Conservation (phyloP, 2,797 vertebrate genomes). For the Acanthopagrus latus region DNA sequence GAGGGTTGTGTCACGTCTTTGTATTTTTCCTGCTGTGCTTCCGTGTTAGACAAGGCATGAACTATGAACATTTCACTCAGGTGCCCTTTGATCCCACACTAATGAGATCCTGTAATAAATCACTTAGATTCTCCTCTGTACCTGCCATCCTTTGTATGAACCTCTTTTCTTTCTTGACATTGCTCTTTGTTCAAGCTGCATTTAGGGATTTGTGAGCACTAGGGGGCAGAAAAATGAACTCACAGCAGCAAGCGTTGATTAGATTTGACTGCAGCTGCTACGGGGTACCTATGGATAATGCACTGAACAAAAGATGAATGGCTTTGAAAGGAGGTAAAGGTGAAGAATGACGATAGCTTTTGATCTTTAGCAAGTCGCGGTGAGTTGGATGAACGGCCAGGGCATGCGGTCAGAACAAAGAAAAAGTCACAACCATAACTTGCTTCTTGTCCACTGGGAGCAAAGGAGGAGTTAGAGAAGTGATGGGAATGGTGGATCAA, state of each 20-base stretch:
- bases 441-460: not conserved
- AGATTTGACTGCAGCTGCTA: not conserved
- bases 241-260: not conserved
- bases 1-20: slow-evolving; percentile 10
- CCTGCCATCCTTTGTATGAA: slow-evolving; percentile 7
- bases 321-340: too few species aligned
- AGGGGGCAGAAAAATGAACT: not conserved
- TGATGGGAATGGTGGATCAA: too few species aligned
- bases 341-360: not conserved
- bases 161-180: slow-evolving; percentile 1
- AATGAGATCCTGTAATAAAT: slow-evolving; percentile 46
- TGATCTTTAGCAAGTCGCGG: not conserved
- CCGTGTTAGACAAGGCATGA: slow-evolving; percentile 14
- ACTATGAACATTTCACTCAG: slow-evolving; percentile 18
- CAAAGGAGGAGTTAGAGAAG: not conserved
- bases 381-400: not conserved
- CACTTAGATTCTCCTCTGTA: slow-evolving; percentile 14
- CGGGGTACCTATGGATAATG: not conserved
- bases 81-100: slow-evolving; percentile 37
- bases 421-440: not conserved
- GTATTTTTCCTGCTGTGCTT: slow-evolving; percentile 33
- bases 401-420: not conserved
- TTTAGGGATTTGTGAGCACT: not conserved
- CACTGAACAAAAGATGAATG: not conserved
- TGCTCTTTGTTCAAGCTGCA: not conserved